Percentiles rank a stretch among this genome's conserved stretches.
Conservation (phyloP, 2,113 vertebrate genomes). For the Pelmatolapia mariae region DNA sequence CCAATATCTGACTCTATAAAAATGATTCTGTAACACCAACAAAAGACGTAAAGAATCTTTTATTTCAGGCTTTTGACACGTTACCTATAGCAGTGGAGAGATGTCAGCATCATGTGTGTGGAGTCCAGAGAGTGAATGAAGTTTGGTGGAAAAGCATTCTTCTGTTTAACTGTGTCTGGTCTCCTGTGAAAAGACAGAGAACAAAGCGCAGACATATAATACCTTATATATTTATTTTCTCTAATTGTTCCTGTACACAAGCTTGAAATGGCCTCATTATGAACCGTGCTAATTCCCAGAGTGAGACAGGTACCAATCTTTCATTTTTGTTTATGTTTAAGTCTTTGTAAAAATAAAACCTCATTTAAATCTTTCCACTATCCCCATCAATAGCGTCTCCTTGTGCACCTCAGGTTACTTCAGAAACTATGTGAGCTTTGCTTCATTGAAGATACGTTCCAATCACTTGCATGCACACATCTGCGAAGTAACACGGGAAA, state of each 20-base stretch:
- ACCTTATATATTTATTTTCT: neutral
- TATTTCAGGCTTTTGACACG: neutral
- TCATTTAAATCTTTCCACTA: neutral
- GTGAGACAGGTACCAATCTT: neutral
- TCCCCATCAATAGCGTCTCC: neutral
- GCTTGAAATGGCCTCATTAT: neutral
- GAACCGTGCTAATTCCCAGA: neutral
- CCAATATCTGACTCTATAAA: neutral
- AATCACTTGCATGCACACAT: neutral
- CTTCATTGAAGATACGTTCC: neutral
- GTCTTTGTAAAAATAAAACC: neutral
- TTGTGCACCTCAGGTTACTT: neutral
- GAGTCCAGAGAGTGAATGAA: slow-evolving; percentile 98
- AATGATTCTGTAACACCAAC: neutral
- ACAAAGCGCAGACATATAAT: neutral
- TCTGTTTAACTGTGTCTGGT: slow-evolving; percentile 91
- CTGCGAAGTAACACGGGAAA: accelerated
- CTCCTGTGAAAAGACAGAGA: slow-evolving; percentile 67
- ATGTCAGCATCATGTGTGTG: slow-evolving; percentile 97
- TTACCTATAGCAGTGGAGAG: slow-evolving; percentile 88
- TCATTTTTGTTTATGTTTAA: neutral
- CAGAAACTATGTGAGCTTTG: neutral
- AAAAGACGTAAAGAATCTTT: neutral
- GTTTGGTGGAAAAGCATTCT: slow-evolving; percentile 94
- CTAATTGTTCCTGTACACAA: neutral